A percentile compares a stretch with the other conserved stretches of the same genome.
phyloP scores from a whole-genome alignment of 1,140 invertebrate species.

The Drosophila tsacasi region DNA sequence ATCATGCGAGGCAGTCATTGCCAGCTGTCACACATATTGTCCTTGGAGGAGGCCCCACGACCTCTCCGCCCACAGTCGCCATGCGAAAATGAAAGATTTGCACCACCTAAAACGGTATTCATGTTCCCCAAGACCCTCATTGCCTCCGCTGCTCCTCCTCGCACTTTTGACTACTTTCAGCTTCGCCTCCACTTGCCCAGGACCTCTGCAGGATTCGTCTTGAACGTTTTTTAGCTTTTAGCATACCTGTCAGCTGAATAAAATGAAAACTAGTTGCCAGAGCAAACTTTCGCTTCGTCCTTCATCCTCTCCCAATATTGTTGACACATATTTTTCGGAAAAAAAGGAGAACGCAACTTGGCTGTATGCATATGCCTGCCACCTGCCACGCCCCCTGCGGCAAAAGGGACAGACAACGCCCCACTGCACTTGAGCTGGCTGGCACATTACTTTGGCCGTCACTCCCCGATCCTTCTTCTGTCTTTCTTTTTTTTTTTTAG shows the following conservation, averaged over 20 bases:
- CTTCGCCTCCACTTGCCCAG: constrained; percentile 4
- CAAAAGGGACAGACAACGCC: constrained; percentile 40
- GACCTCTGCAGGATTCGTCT: constrained; percentile 15
- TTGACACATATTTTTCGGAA: constrained; percentile 77
- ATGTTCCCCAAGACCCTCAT: constrained; percentile 18
- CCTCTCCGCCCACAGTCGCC: neutral
- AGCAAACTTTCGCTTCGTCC: constrained; percentile 73
- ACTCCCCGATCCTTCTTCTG: constrained; percentile 35
- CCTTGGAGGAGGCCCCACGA: constrained; percentile 10
- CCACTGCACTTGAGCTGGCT: constrained; percentile 60
- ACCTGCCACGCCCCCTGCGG: constrained; percentile 51
- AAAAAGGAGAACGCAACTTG: constrained; percentile 11
- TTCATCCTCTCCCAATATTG: constrained; percentile 61
- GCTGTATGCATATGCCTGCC: constrained; percentile 62
- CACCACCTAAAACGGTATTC: constrained; percentile 38
- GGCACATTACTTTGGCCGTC: constrained; percentile 68
- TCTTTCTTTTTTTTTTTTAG: neutral
- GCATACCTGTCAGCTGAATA: constrained; percentile 80
- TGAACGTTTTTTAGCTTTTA: constrained; percentile 76
- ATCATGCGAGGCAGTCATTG: constrained; percentile 77
- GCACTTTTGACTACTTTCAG: constrained; percentile 58
- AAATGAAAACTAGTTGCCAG: constrained; percentile 80
- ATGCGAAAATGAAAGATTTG: constrained; percentile 16
- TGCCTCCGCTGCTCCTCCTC: constrained; percentile 1
- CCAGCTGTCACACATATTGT: constrained; percentile 75